Percentiles rank a stretch among this genome's conserved stretches.
Conservation (phyloP, 2,797 vertebrate species). For the Cossypha caffra region DNA sequence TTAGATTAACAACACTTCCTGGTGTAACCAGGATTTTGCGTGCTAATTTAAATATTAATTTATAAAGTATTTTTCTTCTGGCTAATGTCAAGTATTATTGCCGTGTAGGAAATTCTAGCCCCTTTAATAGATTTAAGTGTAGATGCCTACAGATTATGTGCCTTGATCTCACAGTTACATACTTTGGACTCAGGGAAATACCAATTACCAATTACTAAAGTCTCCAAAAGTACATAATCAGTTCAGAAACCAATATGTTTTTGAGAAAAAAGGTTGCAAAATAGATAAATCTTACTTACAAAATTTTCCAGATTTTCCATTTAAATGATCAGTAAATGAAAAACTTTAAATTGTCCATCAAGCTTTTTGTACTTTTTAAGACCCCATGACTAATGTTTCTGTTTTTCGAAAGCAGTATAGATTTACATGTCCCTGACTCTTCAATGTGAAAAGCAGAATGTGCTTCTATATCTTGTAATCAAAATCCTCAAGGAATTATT, state of each 20-base stretch:
- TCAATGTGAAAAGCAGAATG: neutral
- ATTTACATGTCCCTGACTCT: neutral
- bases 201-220: neutral
- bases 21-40: neutral
- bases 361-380: neutral
- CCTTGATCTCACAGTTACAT: neutral
- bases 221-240: neutral
- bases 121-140: neutral
- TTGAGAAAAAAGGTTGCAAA: neutral
- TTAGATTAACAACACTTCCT: neutral
- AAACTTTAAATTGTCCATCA: neutral
- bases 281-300: neutral
- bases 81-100: neutral
- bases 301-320: neutral
- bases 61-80: neutral
- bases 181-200: neutral
- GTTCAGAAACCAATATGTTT: neutral
- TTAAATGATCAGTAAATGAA: neutral
- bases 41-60: neutral
- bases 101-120: neutral
- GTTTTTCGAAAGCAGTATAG: neutral
- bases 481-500: slow-evolving; percentile 12
- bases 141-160: accelerated
- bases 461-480: neutral
- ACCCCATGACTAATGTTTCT: neutral